phyloP scores from a whole-genome alignment of 35 echinoderm and acorn worm genomes.

The Heliocidaris tuberculata region DNA sequence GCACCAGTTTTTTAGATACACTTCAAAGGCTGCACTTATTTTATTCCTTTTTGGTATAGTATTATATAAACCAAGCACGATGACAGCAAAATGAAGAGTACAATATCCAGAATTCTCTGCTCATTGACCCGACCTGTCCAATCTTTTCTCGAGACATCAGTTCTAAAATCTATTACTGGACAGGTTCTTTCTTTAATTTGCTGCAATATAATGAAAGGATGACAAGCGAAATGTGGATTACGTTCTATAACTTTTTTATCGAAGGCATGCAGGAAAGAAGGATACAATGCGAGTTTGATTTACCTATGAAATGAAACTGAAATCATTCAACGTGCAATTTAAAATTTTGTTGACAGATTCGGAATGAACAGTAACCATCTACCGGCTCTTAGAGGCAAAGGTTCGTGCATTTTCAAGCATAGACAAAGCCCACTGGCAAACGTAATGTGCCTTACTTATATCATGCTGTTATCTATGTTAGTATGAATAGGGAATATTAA shows the following conservation, averaged over 20 bases:
- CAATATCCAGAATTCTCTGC: not conserved
- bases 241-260: not conserved
- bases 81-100: not conserved
- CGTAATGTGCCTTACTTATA: not conserved
- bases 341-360: too few species aligned
- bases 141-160: not conserved
- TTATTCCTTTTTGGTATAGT: not conserved
- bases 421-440: not conserved
- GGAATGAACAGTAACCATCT: too few species aligned
- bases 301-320: not conserved
- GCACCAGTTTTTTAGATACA: not conserved
- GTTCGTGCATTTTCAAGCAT: not conserved
- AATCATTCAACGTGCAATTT: not conserved
- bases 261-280: not conserved
- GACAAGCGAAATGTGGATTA: not conserved
- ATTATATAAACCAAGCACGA: not conserved
- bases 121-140: not conserved
- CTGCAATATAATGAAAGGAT: not conserved
- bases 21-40: not conserved
- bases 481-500: not conserved
- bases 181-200: constrained; percentile 37
- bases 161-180: not conserved
- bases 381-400: not conserved
- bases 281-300: not conserved
- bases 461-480: not conserved